Conservation (phyloP, 2,888 invertebrate genomes). For the Sarcophaga caerulescens region DNA sequence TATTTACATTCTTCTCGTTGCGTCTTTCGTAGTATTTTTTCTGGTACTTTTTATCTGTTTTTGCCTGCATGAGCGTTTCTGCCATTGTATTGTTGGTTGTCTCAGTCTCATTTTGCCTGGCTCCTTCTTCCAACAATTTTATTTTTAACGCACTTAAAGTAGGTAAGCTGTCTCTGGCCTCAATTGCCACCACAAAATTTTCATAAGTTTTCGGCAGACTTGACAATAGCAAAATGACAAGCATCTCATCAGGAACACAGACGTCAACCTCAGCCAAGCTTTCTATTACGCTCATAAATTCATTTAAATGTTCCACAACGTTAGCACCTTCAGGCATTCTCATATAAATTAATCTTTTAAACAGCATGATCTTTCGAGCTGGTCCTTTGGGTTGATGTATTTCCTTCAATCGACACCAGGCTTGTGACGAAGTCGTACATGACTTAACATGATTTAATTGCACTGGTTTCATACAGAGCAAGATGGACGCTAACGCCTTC, state of each 20-base stretch:
- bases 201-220: conserved; percentile 61
- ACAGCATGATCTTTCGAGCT: background rate
- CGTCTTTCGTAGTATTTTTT: too few species aligned
- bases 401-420: background rate
- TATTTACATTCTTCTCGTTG: background rate
- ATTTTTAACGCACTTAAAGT: conserved; percentile 48
- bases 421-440: conserved; percentile 20
- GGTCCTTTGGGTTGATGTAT: too few species aligned
- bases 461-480: conserved; percentile 55
- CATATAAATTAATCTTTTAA: conserved; percentile 4
- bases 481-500: conserved; percentile 63
- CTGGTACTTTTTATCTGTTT: background rate
- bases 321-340: background rate
- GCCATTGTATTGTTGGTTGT: background rate
- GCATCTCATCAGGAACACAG: background rate
- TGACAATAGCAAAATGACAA: conserved; percentile 35
- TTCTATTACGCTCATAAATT: background rate
- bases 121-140: conserved; percentile 56
- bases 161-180: conserved; percentile 41
- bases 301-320: background rate
- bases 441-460: conserved; percentile 41
- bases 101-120: conserved; percentile 24
- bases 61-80: conserved; percentile 12
- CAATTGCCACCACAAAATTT: conserved; percentile 56
- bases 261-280: conserved; percentile 39